Base-by-base conservation (phyloP, 2,113 vertebrate species). In the Lycaon pictus region DNA sequence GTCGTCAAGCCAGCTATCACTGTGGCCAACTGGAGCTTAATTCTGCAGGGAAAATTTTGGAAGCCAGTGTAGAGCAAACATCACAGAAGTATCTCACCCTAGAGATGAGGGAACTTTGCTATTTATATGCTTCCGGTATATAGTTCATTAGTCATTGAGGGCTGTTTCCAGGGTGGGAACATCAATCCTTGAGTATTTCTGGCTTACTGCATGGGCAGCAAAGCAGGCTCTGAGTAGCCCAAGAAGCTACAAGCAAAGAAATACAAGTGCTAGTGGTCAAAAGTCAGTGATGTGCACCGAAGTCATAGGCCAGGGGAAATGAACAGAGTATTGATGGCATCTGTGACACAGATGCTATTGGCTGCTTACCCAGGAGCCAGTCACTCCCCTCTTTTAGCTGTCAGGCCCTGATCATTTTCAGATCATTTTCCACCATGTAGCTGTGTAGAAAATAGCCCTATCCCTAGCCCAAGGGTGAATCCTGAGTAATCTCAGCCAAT, bases 351-450 rank as follows among this genome's bases (percentile, higher is more conserved):
- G 76, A 48, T 5, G 15, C 35, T 22, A 11, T 13, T 1, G 3
- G 12, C 43, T 63, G 23, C 8, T 58, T 37, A 0, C 20, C 11
- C 10, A 7, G 11, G 17, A 77, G 58, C n/a, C 20, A 22, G 0
- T 55, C 29, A 11, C 55, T 58, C 20, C 2, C 7, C 4, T 48
- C 17, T 81, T 65, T 86, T n/a, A 83, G 35, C 19, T n/a, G 0
- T 93, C 55, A 62, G 69, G 16, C 1, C 2, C 53, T 35, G 4
- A 51, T 65, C 56, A 80, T 60, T 53, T 93, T 74, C 13, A 93
- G n/a, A 71, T 93, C 58, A 37, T 79, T 81, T 93, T 19, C 76
- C 67, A 51, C 15, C 72, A 63, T 29, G 15, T n/a, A 11, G 22
- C 22, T 62, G 29, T 62, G n/a, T 58, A 11, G 35, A 77, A 60